These are phyloP conservation scores for Semicossyphus pulcher DNA, from an alignment of 2,113 vertebrate species.

Conservation along the genomic window DNA sequence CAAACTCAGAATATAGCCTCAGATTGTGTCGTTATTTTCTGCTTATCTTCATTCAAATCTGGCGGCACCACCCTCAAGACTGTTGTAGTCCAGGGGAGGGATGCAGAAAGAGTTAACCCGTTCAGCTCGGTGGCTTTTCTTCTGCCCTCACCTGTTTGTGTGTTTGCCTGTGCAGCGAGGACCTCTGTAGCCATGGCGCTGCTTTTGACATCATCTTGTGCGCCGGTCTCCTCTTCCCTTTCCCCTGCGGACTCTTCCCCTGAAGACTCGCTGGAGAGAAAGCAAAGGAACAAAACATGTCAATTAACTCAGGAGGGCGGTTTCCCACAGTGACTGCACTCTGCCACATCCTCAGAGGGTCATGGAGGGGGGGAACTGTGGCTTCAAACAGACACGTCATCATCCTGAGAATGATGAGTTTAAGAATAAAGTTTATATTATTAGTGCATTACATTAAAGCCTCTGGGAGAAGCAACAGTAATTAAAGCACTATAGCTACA, in stretches of 20 bases:
- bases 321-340: conserved; percentile 1
- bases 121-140: not conserved
- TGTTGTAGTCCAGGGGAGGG: not conserved
- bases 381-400: not conserved
- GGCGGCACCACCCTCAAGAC: not conserved
- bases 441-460: conserved; percentile 6
- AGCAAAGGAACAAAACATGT: conserved; percentile 28
- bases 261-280: conserved; percentile 78
- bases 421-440: not conserved
- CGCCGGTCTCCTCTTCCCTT: conserved; percentile 64
- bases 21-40: not conserved
- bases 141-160: conserved; percentile 69
- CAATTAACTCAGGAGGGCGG: not conserved
- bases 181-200: conserved; percentile 19
- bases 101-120: not conserved
- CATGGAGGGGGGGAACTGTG: not conserved
- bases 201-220: conserved; percentile 11
- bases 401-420: not conserved
- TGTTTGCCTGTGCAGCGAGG: conserved; percentile 24
- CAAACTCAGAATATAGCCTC: not conserved
- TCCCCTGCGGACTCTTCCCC: conserved; percentile 79
- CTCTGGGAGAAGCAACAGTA: not conserved
- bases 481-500: not conserved
- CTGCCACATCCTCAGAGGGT: not conserved
- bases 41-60: not conserved